A percentile compares a stretch with the other conserved stretches of the same genome.
phyloP scores from a whole-genome alignment of 2,797 vertebrate species.

The Enteromius mattozi region DNA sequence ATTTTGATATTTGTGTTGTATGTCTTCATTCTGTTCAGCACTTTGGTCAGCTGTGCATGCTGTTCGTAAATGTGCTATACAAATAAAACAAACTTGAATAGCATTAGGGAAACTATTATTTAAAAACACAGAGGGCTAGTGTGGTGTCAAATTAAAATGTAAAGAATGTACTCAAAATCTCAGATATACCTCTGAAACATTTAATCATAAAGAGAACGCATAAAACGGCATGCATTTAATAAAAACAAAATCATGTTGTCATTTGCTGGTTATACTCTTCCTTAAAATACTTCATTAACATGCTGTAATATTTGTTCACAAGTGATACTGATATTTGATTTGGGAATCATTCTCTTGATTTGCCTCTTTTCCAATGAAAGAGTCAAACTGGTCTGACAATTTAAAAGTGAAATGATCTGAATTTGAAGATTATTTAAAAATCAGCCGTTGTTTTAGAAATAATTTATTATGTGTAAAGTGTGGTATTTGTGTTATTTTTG shows the following conservation, averaged over 20 bases:
- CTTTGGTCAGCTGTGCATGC: no score
- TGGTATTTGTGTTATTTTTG: no score
- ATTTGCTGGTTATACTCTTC: neutral
- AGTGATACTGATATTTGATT: neutral
- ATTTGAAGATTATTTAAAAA: neutral
- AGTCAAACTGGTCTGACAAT: neutral
- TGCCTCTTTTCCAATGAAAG: neutral
- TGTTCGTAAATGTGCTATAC: no score
- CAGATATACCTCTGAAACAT: neutral
- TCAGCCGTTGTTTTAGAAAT: neutral
- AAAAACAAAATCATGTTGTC: no score
- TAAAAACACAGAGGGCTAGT: neutral
- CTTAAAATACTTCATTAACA: neutral
- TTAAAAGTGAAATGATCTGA: neutral
- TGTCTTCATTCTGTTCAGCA: no score
- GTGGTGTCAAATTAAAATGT: neutral
- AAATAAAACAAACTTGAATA: no score
- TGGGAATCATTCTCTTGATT: constrained; percentile 1
- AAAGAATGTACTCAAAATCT: neutral
- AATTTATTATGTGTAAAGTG: neutral
- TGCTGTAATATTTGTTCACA: neutral
- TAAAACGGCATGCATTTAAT: neutral
- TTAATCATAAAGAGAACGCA: neutral
- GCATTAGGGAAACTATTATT: neutral
- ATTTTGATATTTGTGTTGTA: no score